Evolutionary conservation across 2,113 vertebrate genomes (phyloP).

Genomic region (Ceuthmochares aereus): DNA sequence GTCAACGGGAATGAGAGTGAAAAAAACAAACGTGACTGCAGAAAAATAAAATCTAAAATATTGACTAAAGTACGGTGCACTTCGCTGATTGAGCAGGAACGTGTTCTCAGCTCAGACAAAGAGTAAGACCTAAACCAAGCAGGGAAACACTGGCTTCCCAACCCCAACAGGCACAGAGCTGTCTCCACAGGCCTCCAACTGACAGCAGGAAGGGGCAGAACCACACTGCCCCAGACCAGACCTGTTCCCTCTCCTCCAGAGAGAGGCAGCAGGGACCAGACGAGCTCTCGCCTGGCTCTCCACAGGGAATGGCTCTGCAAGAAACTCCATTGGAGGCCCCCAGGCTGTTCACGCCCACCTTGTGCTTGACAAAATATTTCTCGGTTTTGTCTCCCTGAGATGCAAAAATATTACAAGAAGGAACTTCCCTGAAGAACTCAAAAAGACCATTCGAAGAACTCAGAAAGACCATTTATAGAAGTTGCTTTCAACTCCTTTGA

Average conservation of each 20-base stretch:
- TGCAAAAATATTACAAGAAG: background rate
- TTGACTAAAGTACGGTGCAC: background rate
- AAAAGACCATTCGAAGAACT: background rate
- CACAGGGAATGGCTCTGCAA: background rate
- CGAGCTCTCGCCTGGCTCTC: background rate
- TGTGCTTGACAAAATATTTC: accelerated
- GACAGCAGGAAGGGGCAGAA: background rate
- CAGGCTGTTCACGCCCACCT: background rate
- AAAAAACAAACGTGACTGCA: background rate
- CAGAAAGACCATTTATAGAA: background rate
- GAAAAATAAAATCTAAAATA: background rate
- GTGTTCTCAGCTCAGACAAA: background rate
- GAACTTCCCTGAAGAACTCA: background rate
- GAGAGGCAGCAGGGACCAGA: background rate
- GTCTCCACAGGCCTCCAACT: too few relatives aligned
- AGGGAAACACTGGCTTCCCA: background rate
- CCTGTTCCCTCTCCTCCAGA: background rate
- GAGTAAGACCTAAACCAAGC: background rate
- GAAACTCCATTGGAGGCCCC: background rate
- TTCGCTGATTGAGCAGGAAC: background rate
- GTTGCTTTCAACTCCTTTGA: background rate
- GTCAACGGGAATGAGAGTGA: accelerated
- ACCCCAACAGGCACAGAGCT: accelerated
- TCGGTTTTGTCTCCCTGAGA: background rate
- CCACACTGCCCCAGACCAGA: background rate